A percentile compares a stretch with the other conserved stretches of the same genome.
Conservation (phyloP, 2,113 vertebrate genomes). For the Nibea coibor region DNA sequence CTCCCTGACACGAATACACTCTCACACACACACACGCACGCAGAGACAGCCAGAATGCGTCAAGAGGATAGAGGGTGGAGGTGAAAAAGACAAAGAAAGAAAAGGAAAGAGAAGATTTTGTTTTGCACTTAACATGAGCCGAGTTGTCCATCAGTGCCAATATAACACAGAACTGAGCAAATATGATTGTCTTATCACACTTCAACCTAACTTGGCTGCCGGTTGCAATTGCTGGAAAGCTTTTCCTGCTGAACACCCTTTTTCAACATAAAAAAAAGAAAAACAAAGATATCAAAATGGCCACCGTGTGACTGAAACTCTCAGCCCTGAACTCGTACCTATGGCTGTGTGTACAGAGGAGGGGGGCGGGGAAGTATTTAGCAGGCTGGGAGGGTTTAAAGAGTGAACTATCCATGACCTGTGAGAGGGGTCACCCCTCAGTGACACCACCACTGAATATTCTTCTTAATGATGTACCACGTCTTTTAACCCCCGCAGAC, state of each 20-base stretch:
- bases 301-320: slow-evolving; percentile 31
- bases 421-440: slow-evolving; percentile 66
- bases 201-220: neutral
- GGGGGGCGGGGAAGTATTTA: slow-evolving; percentile 36
- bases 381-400: slow-evolving; percentile 33
- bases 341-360: slow-evolving; percentile 22
- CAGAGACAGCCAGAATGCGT: slow-evolving; percentile 15
- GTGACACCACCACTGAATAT: slow-evolving; percentile 73
- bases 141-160: slow-evolving; percentile 7
- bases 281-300: slow-evolving; percentile 48
- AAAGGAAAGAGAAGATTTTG: slow-evolving; percentile 4
- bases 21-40: slow-evolving; percentile 3
- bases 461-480: slow-evolving; percentile 75
- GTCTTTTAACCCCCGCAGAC: slow-evolving; percentile 74
- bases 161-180: slow-evolving; percentile 2
- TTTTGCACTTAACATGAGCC: neutral
- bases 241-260: neutral
- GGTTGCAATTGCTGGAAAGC: slow-evolving; percentile 12
- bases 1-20: slow-evolving; percentile 10
- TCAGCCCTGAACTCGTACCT: slow-evolving; percentile 38
- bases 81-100: slow-evolving; percentile 19
- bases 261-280: neutral
- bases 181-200: neutral
- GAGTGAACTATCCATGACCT: slow-evolving; percentile 82
- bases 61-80: slow-evolving; percentile 73